These are phyloP conservation scores for Geopemphigus sp. DNA, from an alignment of 1,140 invertebrate species.

Conservation along the genomic window DNA sequence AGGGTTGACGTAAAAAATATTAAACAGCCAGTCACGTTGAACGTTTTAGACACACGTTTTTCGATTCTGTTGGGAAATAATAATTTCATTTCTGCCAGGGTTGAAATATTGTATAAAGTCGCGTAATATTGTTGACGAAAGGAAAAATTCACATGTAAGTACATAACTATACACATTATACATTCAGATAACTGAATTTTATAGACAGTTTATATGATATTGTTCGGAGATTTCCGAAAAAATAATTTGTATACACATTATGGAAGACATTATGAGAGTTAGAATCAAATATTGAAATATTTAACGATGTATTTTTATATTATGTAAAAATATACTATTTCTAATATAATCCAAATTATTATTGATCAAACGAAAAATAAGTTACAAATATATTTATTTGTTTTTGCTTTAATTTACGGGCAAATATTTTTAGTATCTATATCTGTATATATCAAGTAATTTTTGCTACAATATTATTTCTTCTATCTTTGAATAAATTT, in stretches of 20 bases:
- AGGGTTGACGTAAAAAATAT: slow-evolving; percentile 22
- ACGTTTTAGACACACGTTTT: slow-evolving; percentile 27
- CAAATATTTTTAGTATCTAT: background rate
- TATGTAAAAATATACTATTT: no score
- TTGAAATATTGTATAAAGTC: slow-evolving; percentile 35
- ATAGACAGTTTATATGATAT: background rate
- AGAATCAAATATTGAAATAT: background rate
- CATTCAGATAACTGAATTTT: background rate
- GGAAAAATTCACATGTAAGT: background rate
- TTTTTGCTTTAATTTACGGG: background rate
- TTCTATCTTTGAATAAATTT: background rate
- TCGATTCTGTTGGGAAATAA: slow-evolving; percentile 29
- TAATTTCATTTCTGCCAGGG: background rate
- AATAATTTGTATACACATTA: background rate
- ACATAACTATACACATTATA: background rate
- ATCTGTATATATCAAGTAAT: background rate
- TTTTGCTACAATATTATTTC: background rate
- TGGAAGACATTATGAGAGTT: background rate
- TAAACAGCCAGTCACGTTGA: slow-evolving; percentile 29
- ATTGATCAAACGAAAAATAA: background rate
- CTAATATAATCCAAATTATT: background rate
- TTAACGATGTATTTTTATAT: background rate
- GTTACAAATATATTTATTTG: no score
- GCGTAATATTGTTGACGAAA: background rate
- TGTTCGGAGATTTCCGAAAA: background rate